Evolutionary conservation across 1,140 invertebrate species (phyloP).

Genomic region (Leptopilina boulardi): DNA sequence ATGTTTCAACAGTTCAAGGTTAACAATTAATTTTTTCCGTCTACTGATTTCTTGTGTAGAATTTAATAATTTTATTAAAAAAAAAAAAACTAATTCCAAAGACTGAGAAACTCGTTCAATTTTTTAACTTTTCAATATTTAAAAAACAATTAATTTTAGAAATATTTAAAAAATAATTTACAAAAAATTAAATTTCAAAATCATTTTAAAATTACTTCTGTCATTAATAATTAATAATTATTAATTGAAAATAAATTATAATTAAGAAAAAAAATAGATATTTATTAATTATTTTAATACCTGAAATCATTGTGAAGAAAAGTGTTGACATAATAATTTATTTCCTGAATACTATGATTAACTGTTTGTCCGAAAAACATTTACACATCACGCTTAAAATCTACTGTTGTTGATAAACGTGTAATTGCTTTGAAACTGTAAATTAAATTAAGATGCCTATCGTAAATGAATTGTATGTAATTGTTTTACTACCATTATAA

Average conservation of each 20-base stretch:
- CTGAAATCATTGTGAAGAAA: constrained; percentile 5
- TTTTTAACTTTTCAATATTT: no score
- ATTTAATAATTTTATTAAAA: background rate
- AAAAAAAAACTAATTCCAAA: no score
- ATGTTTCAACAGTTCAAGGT: constrained; percentile 10
- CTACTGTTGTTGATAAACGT: no score
- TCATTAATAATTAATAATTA: no score
- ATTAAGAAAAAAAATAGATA: background rate
- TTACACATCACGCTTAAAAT: no score
- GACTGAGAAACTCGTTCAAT: no score
- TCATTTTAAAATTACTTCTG: no score
- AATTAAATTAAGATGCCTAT: background rate
- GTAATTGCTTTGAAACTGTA: background rate
- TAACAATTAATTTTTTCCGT: background rate
- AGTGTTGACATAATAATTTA: no score
- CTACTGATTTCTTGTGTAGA: background rate
- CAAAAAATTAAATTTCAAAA: no score
- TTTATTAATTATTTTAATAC: background rate
- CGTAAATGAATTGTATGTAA: background rate
- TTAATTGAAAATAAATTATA: background rate
- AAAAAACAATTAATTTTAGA: no score
- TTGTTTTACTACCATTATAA: background rate
- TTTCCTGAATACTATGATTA: background rate
- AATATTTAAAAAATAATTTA: no score
- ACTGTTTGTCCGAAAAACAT: background rate